Conservation (phyloP, 2,797 vertebrate species). For the Carduelis carduelis region DNA sequence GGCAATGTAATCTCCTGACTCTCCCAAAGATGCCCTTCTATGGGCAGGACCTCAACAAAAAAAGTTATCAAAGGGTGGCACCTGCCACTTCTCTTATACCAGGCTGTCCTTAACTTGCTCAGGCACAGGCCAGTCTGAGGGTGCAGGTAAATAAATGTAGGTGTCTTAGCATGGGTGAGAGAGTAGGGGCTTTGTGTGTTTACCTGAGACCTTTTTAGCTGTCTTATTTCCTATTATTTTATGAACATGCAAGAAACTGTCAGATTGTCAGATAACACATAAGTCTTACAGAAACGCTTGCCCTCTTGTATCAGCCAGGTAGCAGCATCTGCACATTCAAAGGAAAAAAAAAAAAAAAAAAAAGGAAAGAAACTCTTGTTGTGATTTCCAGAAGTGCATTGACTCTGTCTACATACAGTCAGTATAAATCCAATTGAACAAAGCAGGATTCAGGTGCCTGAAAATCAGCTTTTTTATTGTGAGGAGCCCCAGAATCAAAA, state of each 20-base stretch:
- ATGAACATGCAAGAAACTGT: background rate
- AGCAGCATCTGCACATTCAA: background rate
- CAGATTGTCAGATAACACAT: no score
- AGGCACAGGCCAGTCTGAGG: background rate
- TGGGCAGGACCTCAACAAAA: background rate
- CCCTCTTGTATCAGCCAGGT: background rate
- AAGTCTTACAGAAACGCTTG: background rate
- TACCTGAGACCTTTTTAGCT: background rate
- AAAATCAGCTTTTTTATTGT: accelerated
- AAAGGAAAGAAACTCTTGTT: accelerated
- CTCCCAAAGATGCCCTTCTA: background rate
- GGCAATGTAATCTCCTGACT: background rate
- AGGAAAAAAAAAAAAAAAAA: no score
- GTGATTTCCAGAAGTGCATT: background rate
- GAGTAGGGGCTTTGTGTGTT: background rate
- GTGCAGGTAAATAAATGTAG: background rate
- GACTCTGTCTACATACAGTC: background rate
- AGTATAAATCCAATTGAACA: background rate
- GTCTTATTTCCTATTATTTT: background rate
- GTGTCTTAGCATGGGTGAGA: background rate
- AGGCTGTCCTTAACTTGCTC: background rate
- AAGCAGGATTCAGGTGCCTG: background rate
- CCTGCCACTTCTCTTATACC: background rate
- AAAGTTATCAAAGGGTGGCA: background rate
- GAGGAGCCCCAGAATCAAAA: background rate